Evolutionary conservation across 2,888 invertebrate genomes (phyloP).

Genomic region (Dromius quadrimaculatus): DNA sequence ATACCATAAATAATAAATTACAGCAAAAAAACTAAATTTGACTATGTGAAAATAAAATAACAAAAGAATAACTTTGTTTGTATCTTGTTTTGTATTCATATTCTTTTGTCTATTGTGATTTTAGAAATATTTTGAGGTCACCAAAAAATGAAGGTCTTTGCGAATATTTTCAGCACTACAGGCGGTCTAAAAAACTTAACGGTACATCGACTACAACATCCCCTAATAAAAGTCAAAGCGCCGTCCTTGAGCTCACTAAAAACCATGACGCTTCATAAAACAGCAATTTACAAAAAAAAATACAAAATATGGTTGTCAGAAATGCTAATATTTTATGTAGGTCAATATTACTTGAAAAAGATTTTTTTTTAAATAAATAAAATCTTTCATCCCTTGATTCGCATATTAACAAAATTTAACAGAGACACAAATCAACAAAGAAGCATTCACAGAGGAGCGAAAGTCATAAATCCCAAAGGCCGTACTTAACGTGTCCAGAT

Average conservation of each 20-base stretch:
- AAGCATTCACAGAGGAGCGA: slow-evolving; percentile 45
- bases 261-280: slow-evolving; percentile 15
- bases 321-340: slow-evolving; percentile 36
- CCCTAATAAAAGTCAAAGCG: neutral
- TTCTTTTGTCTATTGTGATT: slow-evolving; percentile 23
- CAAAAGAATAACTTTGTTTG: neutral
- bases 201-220: slow-evolving; percentile 12
- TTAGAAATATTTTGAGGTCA: slow-evolving; percentile 15
- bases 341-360: slow-evolving; percentile 6
- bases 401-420: slow-evolving; percentile 51
- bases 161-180: slow-evolving; percentile 13
- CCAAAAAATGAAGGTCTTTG: slow-evolving; percentile 27
- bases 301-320: slow-evolving; percentile 25
- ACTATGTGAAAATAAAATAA: too few species aligned
- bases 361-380: too few species aligned
- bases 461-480: slow-evolving; percentile 49
- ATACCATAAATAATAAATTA: too few species aligned
- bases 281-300: slow-evolving; percentile 15
- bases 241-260: slow-evolving; percentile 10
- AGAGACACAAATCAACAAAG: slow-evolving; percentile 51
- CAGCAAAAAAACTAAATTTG: too few species aligned
- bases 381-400: too few species aligned
- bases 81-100: slow-evolving; percentile 15
- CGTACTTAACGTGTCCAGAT: slow-evolving; percentile 53
- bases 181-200: slow-evolving; percentile 26